Conservation (phyloP, 2,113 vertebrate genomes). For the Malurus melanocephalus region DNA sequence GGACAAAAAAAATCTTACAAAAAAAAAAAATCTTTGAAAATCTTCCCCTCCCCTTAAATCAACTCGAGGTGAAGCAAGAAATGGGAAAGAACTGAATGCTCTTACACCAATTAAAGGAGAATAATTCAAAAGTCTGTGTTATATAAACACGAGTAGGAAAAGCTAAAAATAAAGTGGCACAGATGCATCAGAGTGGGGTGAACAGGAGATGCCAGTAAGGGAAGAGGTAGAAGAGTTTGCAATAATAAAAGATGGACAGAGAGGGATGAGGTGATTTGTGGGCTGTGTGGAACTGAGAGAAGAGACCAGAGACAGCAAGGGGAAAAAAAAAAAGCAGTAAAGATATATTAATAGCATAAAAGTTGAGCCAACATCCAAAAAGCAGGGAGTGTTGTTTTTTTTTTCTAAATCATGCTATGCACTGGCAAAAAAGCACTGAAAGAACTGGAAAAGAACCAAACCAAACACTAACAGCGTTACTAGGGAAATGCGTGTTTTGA, state of each 20-base stretch:
- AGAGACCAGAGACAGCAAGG: not conserved
- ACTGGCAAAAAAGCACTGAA: not conserved
- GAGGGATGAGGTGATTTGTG: not conserved
- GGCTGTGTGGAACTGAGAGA: not conserved
- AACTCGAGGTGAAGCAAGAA: not conserved
- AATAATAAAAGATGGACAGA: not conserved
- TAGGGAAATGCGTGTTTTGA: not conserved
- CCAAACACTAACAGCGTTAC: accelerated
- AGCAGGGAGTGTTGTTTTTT: not conserved
- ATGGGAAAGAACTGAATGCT: not conserved
- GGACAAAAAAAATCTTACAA: not conserved
- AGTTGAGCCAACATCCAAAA: not conserved
- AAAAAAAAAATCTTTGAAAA: not conserved
- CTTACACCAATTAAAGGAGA: not conserved
- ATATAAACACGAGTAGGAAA: not conserved
- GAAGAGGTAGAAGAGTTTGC: not conserved
- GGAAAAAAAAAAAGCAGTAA: not conserved
- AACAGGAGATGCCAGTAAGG: not conserved
- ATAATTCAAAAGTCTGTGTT: not conserved
- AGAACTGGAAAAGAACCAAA: not conserved
- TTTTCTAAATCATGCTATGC: not conserved
- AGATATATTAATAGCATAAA: not conserved
- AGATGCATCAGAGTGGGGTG: not conserved
- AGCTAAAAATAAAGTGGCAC: not conserved
- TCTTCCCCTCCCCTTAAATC: not conserved